Evolutionary conservation across 2,888 invertebrate genomes (phyloP).

Genomic region (Choreutis nemorana): DNA sequence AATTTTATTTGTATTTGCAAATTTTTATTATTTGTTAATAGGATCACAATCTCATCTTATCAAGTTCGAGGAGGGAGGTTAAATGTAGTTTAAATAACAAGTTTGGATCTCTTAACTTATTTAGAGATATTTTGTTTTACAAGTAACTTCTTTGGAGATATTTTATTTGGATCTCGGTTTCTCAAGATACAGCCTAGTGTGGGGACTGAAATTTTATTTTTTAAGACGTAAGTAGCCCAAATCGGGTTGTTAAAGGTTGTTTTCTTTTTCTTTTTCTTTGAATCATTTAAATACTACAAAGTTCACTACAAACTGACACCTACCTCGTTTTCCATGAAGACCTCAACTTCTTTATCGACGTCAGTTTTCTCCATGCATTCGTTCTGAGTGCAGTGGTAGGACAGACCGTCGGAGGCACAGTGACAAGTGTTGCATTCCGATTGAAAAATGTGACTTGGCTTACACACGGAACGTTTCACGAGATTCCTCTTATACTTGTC

Average conservation of each 20-base stretch:
- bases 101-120: neutral
- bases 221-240: no score
- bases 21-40: no score
- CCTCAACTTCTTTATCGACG: slow-evolving; percentile 42
- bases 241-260: no score
- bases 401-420: slow-evolving; percentile 54
- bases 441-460: slow-evolving; percentile 49
- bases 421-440: slow-evolving; percentile 64
- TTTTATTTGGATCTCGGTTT: no score
- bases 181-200: no score
- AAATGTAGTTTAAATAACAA: neutral
- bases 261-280: no score
- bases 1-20: no score
- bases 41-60: no score
- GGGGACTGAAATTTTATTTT: no score
- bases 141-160: no score
- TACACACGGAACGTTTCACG: slow-evolving; percentile 41
- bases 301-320: slow-evolving; percentile 4
- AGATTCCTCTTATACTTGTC: neutral
- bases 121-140: neutral
- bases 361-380: slow-evolving; percentile 39
- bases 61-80: no score
- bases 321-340: slow-evolving; percentile 47
- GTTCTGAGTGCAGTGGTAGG: slow-evolving; percentile 57
- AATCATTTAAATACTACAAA: neutral